phyloP scores from a whole-genome alignment of 2,113 vertebrate species.

The Thinocorus orbignyianus region DNA sequence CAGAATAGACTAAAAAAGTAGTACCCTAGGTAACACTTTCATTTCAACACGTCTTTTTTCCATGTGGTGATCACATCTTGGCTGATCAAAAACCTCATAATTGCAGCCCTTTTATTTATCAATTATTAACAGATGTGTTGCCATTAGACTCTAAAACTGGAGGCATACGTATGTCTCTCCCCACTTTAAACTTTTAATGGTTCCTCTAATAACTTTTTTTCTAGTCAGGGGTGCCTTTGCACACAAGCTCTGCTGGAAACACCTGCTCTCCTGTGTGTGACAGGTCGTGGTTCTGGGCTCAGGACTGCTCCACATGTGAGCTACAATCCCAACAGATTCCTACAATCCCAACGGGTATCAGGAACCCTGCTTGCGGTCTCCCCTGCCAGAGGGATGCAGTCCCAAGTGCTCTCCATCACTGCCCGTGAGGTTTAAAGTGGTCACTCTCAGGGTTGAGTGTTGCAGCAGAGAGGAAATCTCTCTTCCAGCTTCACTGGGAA shows the following conservation, averaged over 20 bases:
- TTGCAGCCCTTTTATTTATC: not conserved
- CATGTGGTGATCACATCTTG: not conserved
- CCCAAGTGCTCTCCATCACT: not conserved
- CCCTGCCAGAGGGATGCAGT: not conserved
- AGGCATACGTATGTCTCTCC: not conserved
- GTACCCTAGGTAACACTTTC: not conserved
- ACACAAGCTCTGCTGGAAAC: not conserved
- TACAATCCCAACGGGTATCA: not conserved
- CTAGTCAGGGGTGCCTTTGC: no score
- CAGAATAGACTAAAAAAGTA: not conserved
- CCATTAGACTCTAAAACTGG: not conserved
- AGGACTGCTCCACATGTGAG: not conserved
- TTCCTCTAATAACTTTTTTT: not conserved
- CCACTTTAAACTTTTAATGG: not conserved
- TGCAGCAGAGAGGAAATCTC: not conserved
- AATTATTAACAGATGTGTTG: not conserved
- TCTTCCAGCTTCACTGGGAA: not conserved
- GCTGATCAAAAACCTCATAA: not conserved
- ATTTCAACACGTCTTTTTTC: not conserved
- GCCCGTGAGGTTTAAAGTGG: not conserved
- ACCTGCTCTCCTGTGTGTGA: not conserved
- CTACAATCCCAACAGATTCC: not conserved
- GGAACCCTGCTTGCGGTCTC: not conserved
- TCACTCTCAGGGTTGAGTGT: conserved; percentile 54
- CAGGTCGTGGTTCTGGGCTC: not conserved